Evolutionary conservation across 2,888 invertebrate genomes (phyloP), one percentile per base, ranked within the genome.

Genomic region (Caenorhabditis uteleia): DNA sequence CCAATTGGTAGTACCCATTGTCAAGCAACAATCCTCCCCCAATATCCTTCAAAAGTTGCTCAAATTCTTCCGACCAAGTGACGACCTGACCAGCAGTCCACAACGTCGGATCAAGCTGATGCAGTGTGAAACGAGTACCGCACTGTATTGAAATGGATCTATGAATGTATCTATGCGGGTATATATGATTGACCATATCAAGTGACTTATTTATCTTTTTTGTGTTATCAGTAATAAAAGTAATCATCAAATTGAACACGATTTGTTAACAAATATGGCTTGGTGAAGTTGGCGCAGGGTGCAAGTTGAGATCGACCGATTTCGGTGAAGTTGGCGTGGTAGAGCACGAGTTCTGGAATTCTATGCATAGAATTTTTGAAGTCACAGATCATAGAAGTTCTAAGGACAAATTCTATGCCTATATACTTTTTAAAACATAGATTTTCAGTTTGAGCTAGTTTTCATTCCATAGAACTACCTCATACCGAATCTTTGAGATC

Each of bases 121-220:
- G 53, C 70, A 67, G 42, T 70, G 66, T 50, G 70, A 70, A 46
- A 70, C 70, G 54, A 70, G 64, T 60, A 70, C 64, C 12, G 62
- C 66, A 16, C 57, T 58, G 10, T 64, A 58, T 54, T 60, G 39
- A 48, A 4, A 23, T 51, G 23, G 31, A 48, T 50, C 38, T 53
- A 46, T 31, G 20, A 20, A 42, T 33, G 29, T 8, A 29, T 20
- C 10, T 16, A 21, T 21, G 53, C 59, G 23, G 59, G 59, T 53
- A 38, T 25, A 16, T 38, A 6, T 16, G 18, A 20, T 21, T 42
- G 46, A 46, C 23, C 14, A 8, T 46, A 47, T 46, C 36, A 45
- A 12, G 10, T 20, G 27, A 43, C 16, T 23, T 56, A 29, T 29
- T 29, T 6, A 29, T 29, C 12, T 8, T 29, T 6, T 8, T 36